These are phyloP conservation scores for Sphaerodactylus townsendi DNA, from an alignment of 2,113 vertebrate genomes.

Conservation along the genomic window DNA sequence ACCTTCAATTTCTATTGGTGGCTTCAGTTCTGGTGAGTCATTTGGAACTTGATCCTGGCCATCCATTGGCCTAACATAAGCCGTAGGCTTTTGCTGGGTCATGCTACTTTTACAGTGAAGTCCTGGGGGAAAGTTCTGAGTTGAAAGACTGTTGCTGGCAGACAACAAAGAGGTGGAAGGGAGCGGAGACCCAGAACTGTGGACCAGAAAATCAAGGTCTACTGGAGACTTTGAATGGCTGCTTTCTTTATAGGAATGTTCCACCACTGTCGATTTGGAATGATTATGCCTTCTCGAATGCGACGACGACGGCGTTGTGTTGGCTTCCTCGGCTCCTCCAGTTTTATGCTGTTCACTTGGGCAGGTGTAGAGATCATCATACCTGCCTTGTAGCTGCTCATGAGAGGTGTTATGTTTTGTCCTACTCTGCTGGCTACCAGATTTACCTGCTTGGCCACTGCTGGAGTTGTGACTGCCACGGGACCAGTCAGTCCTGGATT, in stretches of 20 bases:
- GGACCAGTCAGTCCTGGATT: slow-evolving; percentile 87
- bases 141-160: slow-evolving; percentile 77
- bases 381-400: slow-evolving; percentile 80
- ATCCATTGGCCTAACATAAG: slow-evolving; percentile 93
- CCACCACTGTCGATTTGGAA: slow-evolving; percentile 74
- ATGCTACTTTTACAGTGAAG: slow-evolving; percentile 86
- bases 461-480: slow-evolving; percentile 75
- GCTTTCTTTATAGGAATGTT: slow-evolving; percentile 80
- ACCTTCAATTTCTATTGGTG: slow-evolving; percentile 85
- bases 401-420: slow-evolving; percentile 79
- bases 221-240: slow-evolving; percentile 81
- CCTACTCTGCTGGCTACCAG: slow-evolving; percentile 73
- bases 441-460: slow-evolving; percentile 68
- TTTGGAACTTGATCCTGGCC: slow-evolving; percentile 91
- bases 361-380: slow-evolving; percentile 86
- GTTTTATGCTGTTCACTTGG: slow-evolving; percentile 85
- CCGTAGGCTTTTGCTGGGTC: slow-evolving; percentile 91
- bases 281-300: slow-evolving; percentile 77
- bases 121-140: slow-evolving; percentile 86
- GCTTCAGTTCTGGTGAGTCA: slow-evolving; percentile 89
- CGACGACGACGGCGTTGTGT: slow-evolving; percentile 74
- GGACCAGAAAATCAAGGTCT: slow-evolving; percentile 80
- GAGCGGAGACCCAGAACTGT: slow-evolving; percentile 82
- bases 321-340: slow-evolving; percentile 76
- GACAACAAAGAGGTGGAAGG: slow-evolving; percentile 90